Evolutionary conservation across 2,797 vertebrate species (phyloP), one percentile per base, ranked within the genome.

Genomic region (Gephyroberyx darwinii): DNA sequence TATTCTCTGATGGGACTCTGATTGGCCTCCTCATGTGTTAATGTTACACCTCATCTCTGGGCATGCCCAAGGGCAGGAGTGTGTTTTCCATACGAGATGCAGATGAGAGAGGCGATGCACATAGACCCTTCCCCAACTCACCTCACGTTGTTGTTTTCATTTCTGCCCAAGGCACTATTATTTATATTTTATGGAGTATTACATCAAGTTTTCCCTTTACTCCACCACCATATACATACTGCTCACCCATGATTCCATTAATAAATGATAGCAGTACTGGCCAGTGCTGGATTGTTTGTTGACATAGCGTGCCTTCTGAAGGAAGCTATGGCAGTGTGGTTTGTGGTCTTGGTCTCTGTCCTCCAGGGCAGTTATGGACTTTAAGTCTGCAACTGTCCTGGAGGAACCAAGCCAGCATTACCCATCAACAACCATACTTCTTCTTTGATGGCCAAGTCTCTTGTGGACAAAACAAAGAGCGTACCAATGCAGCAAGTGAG

Each of bases 31-130:
- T 79, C 33, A 1, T 41, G 45, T 0, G 47, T 80, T 77, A 66
- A 84, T 69, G 75, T 80, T 78, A 73, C 81, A 82, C 78, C 82
- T 85, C 83, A 48, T 86, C 79, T 78, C 8, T 68, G 51, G 82
- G 82, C 77, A 67, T 75, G 71, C 75, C 88, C 72, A 4, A 35
- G 31, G 65, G 87, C 77, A 69, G 67, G n/a, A 51, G 57, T 70
- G 51, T 75, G 79, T 83, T 82, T 71, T 82, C 53, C 60, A 22
- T 63, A 75, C 68, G 61, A 74, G 67, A 65, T 85, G 86, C 69
- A 86, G 75, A 89, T 75, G 77, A 71, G 73, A 55, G 50, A 16
- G 35, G 43, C 58, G 2, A 43, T 0, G 10, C 62, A 39, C 61
- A 64, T 53, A 60, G 67, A 67, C 56, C 78, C 45, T 47, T 67